These are phyloP conservation scores for Agonopterix alstromeriana DNA, from an alignment of 2,888 invertebrate species.

Conservation along the genomic window DNA sequence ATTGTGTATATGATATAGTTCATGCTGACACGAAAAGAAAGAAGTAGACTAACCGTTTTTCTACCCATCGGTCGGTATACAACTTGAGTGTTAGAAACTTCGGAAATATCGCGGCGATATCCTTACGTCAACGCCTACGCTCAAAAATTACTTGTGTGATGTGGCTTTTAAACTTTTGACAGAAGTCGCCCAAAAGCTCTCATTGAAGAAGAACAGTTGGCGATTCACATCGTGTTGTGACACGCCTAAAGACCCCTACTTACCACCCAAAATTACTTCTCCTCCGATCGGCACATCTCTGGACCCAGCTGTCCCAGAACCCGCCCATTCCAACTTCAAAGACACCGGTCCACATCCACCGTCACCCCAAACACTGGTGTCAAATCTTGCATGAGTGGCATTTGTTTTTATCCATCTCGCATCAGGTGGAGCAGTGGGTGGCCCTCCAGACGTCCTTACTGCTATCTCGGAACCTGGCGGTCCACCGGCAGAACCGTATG, in stretches of 20 bases:
- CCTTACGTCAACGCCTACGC: too few species aligned
- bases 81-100: too few species aligned
- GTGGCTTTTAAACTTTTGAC: too few species aligned
- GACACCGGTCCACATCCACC: constrained; percentile 90
- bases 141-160: too few species aligned
- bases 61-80: too few species aligned
- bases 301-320: constrained; percentile 64
- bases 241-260: constrained; percentile 11
- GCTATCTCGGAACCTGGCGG: constrained; percentile 84
- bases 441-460: constrained; percentile 88
- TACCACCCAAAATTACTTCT: constrained; percentile 64
- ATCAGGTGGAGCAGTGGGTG: constrained; percentile 79
- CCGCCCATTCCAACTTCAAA: constrained; percentile 84
- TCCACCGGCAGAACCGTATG: constrained; percentile 88
- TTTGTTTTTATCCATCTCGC: constrained; percentile 87
- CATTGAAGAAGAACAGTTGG: too few species aligned
- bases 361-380: constrained; percentile 88
- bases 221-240: too few species aligned
- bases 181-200: too few species aligned
- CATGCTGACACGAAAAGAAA: too few species aligned
- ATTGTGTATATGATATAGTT: too few species aligned
- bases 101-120: too few species aligned
- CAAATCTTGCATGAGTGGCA: constrained; percentile 86
- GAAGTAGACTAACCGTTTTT: too few species aligned
- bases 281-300: constrained; percentile 66